Evolutionary conservation across 2,888 invertebrate species (phyloP), one percentile per base, ranked within the genome.

Genomic region (Caenorhabditis angaria): DNA sequence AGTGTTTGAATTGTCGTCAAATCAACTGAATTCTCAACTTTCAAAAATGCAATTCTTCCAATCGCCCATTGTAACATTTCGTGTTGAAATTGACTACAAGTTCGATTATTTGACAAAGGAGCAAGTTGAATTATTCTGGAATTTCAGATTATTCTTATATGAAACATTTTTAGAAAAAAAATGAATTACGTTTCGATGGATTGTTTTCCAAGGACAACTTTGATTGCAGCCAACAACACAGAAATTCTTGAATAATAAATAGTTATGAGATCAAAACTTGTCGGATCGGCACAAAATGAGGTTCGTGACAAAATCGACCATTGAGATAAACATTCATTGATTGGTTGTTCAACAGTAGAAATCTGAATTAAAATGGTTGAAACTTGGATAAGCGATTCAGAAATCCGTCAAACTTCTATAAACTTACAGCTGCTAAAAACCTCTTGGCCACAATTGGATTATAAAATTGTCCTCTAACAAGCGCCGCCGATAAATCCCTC

Each of bases 261-360:
- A 24, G 57, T 61, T 4, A 73, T 67, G 27, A 73, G 60, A 56
- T 78, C 76, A 51, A 74, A 54, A 6, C 71, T 68, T 0, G 65
- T 59, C 12, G 60, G 18, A 57, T 76, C 76, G 18, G 74, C 76
- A 25, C 72, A 68, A 28, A 74, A 76, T 29, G 69, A 56, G 0
- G 63, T 58, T 14, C 65, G 53, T 18, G 62, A 65, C 24, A 78
- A 54, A n/a, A 47, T 14, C 14, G 70, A 54, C 76, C 78, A 78
- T 20, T 54, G 58, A 1, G 27, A 1, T 4, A 60, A 55, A 12
- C 63, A 65, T 22, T 69, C 69, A 50, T 47, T 48, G 1, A 75
- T 22, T 0, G 59, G 61, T 4, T 47, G n/a, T 56, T 72, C 72
- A 10, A 55, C 55, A 8, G 65, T 27, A 0, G 50, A 5, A 0